Conservation (phyloP, 1,140 invertebrate genomes). For the Drosophila bocqueti region DNA sequence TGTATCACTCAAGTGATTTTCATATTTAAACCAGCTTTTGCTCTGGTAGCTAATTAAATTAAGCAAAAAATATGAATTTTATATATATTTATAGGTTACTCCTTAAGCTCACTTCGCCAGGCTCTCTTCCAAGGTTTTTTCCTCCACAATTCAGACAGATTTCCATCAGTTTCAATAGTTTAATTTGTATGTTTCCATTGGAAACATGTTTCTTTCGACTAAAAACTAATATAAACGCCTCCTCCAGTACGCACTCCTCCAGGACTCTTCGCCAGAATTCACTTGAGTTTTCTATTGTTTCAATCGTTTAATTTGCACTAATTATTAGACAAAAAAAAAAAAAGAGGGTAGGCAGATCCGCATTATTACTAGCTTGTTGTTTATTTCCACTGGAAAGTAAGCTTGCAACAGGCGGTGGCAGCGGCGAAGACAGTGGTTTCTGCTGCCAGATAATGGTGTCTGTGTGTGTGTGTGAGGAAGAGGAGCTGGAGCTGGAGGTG, state of each 20-base stretch:
- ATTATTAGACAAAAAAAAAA: slow-evolving; percentile 43
- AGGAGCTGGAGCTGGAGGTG: background rate
- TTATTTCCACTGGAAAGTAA: slow-evolving; percentile 50
- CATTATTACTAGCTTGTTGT: slow-evolving; percentile 66
- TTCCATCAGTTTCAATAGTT: slow-evolving; percentile 1
- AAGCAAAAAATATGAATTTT: background rate
- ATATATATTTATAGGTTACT: too few relatives aligned
- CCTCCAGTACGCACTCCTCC: background rate
- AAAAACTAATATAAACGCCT: background rate
- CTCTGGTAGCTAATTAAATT: background rate
- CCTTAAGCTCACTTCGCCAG: background rate
- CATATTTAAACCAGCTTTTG: background rate
- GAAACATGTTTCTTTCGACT: slow-evolving; percentile 1
- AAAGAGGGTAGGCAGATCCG: slow-evolving; percentile 49
- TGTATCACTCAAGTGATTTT: background rate
- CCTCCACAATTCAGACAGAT: background rate
- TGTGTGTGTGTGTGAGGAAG: slow-evolving; percentile 7
- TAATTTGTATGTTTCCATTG: slow-evolving; percentile 13
- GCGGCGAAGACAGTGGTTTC: slow-evolving; percentile 12
- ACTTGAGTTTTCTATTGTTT: slow-evolving; percentile 21
- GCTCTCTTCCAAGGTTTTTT: background rate
- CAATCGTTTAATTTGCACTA: slow-evolving; percentile 66
- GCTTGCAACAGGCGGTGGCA: slow-evolving; percentile 44
- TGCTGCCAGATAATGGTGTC: slow-evolving; percentile 8
- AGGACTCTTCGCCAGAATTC: slow-evolving; percentile 8